Conservation (phyloP, 2,888 invertebrate species). For the Synergus laeviventris region DNA sequence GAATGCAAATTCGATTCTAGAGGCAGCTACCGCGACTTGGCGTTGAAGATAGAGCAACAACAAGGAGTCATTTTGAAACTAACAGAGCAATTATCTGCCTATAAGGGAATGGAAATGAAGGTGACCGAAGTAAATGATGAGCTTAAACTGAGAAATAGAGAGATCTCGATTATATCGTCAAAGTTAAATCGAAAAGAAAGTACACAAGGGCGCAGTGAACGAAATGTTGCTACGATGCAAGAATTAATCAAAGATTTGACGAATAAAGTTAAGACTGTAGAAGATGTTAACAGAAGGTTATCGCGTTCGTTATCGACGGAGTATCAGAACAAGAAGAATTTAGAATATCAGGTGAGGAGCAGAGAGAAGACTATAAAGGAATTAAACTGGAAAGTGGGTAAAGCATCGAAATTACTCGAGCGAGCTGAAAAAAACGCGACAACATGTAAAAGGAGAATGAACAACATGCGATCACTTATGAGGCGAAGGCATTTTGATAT, state of each 20-base stretch:
- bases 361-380: constrained; percentile 70
- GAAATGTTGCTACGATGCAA: constrained; percentile 51
- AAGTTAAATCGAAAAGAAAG: constrained; percentile 51
- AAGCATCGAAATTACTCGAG: constrained; percentile 71
- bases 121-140: constrained; percentile 53
- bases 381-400: constrained; percentile 71
- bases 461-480: constrained; percentile 66
- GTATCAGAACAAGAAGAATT: constrained; percentile 63
- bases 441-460: constrained; percentile 68
- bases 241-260: constrained; percentile 61
- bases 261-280: constrained; percentile 62
- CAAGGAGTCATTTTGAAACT: constrained; percentile 65
- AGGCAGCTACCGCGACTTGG: constrained; percentile 46
- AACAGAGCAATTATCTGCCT: constrained; percentile 62
- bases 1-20: background rate
- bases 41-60: constrained; percentile 62
- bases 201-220: constrained; percentile 48
- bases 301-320: constrained; percentile 65
- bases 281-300: constrained; percentile 66
- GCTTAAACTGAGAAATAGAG: constrained; percentile 55
- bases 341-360: constrained; percentile 65
- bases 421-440: constrained; percentile 69
- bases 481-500: constrained; percentile 60
- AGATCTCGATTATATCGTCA: constrained; percentile 53
- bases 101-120: constrained; percentile 62